A percentile compares a stretch with the other conserved stretches of the same genome.
Evolutionary conservation across 2,797 vertebrate species (phyloP).

Genomic region (Calcarius lapponicus): DNA sequence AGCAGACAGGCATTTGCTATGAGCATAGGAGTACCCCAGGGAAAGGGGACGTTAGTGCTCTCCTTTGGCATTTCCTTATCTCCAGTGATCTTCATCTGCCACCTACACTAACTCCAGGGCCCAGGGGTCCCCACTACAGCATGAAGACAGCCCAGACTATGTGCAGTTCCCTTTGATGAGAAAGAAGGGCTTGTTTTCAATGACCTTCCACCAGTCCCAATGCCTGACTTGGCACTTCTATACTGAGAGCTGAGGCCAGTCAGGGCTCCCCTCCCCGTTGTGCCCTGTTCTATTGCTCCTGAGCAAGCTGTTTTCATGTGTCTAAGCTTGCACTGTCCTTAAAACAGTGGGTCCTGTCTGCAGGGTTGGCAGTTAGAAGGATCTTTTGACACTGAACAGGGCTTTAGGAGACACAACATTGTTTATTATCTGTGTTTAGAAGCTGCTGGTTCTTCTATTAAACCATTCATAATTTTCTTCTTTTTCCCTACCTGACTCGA

Average conservation of each 20-base stretch:
- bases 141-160: not conserved
- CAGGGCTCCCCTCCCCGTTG: rapidly evolving
- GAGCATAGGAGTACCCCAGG: rapidly evolving
- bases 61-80: not conserved
- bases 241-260: not conserved
- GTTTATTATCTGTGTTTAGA: not conserved
- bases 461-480: not conserved
- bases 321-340: not conserved
- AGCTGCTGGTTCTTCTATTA: not conserved
- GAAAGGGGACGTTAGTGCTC: not conserved
- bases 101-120: not conserved
- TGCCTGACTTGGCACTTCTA: not conserved
- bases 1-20: not conserved
- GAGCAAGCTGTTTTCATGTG: not conserved
- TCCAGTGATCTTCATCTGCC: not conserved
- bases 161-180: not conserved
- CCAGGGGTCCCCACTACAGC: not conserved
- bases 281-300: not conserved
- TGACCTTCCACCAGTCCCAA: not conserved
- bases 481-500: not conserved
- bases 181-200: not conserved
- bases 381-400: not conserved
- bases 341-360: not conserved
- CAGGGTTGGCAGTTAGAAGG: not conserved
- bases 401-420: not conserved